phyloP scores from a whole-genome alignment of 2,888 invertebrate genomes.

The Epinotia ramella region DNA sequence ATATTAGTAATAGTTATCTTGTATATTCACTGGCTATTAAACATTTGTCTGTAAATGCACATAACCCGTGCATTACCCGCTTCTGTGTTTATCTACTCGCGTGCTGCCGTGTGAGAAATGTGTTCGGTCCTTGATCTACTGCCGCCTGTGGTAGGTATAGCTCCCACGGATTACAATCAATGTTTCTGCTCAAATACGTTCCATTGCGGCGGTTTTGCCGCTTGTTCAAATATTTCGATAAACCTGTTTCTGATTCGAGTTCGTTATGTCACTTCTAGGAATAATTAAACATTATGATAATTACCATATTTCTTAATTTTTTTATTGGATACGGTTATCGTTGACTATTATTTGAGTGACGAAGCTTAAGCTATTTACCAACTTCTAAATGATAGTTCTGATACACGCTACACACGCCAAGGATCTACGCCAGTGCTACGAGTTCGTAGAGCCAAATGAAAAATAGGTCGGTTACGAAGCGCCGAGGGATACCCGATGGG shows the following conservation, averaged over 20 bases:
- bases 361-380: neutral
- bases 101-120: constrained; percentile 64
- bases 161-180: constrained; percentile 71
- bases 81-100: neutral
- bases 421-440: constrained; percentile 29
- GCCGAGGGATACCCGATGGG: neutral
- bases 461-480: neutral
- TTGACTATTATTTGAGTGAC: neutral
- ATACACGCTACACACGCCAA: neutral
- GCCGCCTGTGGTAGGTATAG: constrained; percentile 50
- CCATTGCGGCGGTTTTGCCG: constrained; percentile 43
- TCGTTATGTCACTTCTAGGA: constrained; percentile 41
- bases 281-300: constrained; percentile 9
- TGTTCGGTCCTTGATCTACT: constrained; percentile 69
- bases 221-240: constrained; percentile 50
- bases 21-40: neutral
- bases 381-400: neutral
- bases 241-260: constrained; percentile 55
- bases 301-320: constrained; percentile 2
- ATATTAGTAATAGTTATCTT: neutral
- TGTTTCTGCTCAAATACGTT: constrained; percentile 55
- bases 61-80: constrained; percentile 9
- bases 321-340: constrained; percentile 1
- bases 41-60: constrained; percentile 6
- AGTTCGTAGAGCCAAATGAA: constrained; percentile 21